phyloP scores from a whole-genome alignment of 35 echinoderm and acorn worm genomes.

The Apostichopus californicus region DNA sequence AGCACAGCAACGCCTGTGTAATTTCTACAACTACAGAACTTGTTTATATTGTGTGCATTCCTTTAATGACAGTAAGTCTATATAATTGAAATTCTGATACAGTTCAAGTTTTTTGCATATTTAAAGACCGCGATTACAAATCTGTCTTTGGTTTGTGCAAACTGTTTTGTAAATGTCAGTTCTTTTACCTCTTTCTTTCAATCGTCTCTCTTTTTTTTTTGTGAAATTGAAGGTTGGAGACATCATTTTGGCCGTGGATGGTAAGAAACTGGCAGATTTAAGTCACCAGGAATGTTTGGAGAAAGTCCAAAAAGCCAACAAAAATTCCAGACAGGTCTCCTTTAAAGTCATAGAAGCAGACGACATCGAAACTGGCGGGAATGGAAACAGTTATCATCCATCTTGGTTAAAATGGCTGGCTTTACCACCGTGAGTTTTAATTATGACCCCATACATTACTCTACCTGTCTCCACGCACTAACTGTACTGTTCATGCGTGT shows the following conservation, averaged over 20 bases:
- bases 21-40: too few relatives aligned
- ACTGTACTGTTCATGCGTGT: too few relatives aligned
- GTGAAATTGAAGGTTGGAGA: not conserved
- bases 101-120: too few relatives aligned
- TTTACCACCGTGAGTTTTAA: slow-evolving; percentile 9
- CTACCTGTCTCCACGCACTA: too few relatives aligned
- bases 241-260: slow-evolving; percentile 6
- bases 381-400: not conserved
- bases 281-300: slow-evolving; percentile 15
- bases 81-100: too few relatives aligned
- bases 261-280: slow-evolving; percentile 1
- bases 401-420: slow-evolving; percentile 38
- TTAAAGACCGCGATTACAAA: too few relatives aligned
- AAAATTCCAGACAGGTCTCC: not conserved
- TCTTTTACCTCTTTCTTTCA: not conserved
- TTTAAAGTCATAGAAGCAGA: slow-evolving; percentile 37
- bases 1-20: too few relatives aligned
- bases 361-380: slow-evolving; percentile 5
- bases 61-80: too few relatives aligned
- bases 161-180: too few relatives aligned
- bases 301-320: not conserved
- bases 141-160: too few relatives aligned
- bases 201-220: not conserved
- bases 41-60: too few relatives aligned
- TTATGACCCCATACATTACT: too few relatives aligned